phyloP scores from a whole-genome alignment of 2,888 invertebrate genomes.

The Pycnomerus fuliginosus region DNA sequence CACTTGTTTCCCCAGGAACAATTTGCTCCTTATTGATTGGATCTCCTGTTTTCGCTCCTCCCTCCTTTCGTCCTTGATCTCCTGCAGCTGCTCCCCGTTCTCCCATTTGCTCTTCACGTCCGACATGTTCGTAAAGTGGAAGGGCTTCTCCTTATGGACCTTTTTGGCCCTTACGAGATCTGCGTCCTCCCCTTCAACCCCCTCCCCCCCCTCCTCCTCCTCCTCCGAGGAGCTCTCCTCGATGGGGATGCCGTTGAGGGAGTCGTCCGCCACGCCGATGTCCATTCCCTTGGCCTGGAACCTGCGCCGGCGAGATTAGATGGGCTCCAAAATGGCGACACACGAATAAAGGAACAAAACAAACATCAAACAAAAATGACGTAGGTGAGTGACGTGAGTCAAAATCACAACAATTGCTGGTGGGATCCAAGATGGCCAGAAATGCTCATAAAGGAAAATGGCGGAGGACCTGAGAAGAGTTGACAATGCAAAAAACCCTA shows the following conservation, averaged over 20 bases:
- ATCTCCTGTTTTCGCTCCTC: constrained; percentile 88
- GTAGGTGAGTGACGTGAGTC: too few species aligned
- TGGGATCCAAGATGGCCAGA: too few species aligned
- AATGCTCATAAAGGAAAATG: too few species aligned
- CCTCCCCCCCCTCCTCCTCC: constrained; percentile 62
- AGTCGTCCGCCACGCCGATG: constrained; percentile 74
- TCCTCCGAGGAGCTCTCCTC: constrained; percentile 71
- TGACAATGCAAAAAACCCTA: too few species aligned
- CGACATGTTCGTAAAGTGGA: constrained; percentile 79
- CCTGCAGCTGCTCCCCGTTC: constrained; percentile 61
- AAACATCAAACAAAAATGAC: too few species aligned
- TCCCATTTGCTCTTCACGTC: constrained; percentile 84
- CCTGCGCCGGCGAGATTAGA: too few species aligned
- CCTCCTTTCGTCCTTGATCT: constrained; percentile 64
- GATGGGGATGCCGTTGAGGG: constrained; percentile 70
- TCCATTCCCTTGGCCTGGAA: constrained; percentile 84
- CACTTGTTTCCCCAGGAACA: constrained; percentile 86
- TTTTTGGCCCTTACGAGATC: constrained; percentile 61
- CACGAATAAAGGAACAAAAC: too few species aligned
- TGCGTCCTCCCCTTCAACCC: constrained; percentile 59
- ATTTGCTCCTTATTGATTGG: constrained; percentile 78
- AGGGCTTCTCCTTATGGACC: constrained; percentile 69
- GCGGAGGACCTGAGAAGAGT: too few species aligned
- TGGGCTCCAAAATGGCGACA: too few species aligned
- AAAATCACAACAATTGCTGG: too few species aligned